phyloP scores from a whole-genome alignment of 2,888 invertebrate species.

The Antheraea assamensis region DNA sequence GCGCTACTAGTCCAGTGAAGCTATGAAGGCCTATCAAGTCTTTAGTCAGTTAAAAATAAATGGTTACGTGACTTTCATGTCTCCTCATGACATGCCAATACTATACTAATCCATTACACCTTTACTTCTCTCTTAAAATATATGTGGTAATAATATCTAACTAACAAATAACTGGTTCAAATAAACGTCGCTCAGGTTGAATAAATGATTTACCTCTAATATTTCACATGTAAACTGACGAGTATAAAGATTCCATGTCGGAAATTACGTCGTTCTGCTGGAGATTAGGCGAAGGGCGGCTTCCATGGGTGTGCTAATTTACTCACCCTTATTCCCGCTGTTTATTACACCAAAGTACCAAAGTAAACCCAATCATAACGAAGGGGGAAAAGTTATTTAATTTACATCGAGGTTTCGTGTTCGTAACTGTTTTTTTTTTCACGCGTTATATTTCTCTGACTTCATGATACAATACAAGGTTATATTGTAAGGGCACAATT shows the following conservation, averaged over 20 bases:
- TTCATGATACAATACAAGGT: background rate
- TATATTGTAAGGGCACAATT: background rate
- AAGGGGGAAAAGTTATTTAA: conserved; percentile 15
- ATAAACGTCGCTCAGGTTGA: background rate
- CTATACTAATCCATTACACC: too few relatives aligned
- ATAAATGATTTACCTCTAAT: background rate
- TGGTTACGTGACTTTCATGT: too few relatives aligned
- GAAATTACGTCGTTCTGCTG: conserved; percentile 37
- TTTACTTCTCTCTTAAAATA: background rate
- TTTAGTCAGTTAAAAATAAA: too few relatives aligned
- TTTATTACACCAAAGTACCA: conserved; percentile 23
- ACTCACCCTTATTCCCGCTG: conserved; percentile 27
- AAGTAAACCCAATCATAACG: conserved; percentile 17
- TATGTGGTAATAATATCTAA: background rate
- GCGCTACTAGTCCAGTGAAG: too few relatives aligned
- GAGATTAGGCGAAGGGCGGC: conserved; percentile 32
- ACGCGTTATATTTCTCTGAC: background rate
- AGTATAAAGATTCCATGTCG: conserved; percentile 23
- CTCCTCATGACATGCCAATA: too few relatives aligned
- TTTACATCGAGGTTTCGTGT: conserved; percentile 5
- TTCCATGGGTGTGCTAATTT: conserved; percentile 28
- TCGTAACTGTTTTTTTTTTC: background rate
- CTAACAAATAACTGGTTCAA: background rate
- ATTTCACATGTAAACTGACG: conserved; percentile 1
- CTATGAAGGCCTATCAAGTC: too few relatives aligned